Conservation (phyloP, 2,113 vertebrate genomes). For the Notarius quadriscutis region DNA sequence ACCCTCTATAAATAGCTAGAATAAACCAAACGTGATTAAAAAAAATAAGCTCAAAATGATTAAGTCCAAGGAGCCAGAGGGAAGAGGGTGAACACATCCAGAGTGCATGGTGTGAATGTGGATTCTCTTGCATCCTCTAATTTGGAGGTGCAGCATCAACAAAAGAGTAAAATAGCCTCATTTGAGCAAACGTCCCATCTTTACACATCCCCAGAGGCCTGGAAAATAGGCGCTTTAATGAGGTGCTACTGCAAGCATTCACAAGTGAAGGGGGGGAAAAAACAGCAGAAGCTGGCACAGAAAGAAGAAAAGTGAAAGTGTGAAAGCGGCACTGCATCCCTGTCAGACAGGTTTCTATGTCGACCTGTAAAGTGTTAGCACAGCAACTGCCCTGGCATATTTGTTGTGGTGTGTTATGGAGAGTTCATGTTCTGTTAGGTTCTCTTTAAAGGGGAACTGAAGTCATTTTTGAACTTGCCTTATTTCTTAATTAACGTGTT, state of each 20-base stretch:
- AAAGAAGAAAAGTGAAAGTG: not conserved
- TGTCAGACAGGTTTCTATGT: not conserved
- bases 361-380: not conserved
- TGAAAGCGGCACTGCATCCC: not conserved
- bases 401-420: not conserved
- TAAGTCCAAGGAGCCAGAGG: not conserved
- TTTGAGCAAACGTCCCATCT: constrained; percentile 58
- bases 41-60: constrained; percentile 4
- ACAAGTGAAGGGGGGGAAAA: constrained; percentile 12
- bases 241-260: constrained; percentile 56
- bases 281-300: constrained; percentile 4
- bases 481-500: too few relatives aligned
- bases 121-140: constrained; percentile 54
- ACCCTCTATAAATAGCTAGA: constrained; percentile 64
- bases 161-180: constrained; percentile 63
- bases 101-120: constrained; percentile 55
- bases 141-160: not conserved
- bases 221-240: constrained; percentile 63
- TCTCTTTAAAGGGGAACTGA: not conserved
- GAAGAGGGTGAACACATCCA: constrained; percentile 34
- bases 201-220: constrained; percentile 54
- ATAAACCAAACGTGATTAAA: constrained; percentile 64
- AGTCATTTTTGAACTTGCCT: too few relatives aligned
- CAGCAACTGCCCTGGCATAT: not conserved
- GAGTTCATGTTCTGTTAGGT: not conserved